Base-by-base conservation (phyloP, 1,140 invertebrate genomes). In the Drosophila arizonae region DNA sequence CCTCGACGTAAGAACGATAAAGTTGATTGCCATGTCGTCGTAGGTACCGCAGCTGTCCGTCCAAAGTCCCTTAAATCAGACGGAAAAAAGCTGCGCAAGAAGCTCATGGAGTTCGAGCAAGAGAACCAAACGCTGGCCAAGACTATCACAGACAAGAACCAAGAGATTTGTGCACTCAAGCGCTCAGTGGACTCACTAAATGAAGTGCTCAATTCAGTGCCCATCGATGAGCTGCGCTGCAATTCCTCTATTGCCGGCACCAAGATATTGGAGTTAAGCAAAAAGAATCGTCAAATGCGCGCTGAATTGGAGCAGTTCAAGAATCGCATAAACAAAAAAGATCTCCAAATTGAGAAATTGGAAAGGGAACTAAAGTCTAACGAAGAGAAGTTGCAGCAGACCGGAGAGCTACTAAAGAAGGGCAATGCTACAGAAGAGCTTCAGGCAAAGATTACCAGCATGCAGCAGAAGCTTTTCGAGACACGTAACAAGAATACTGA, bases 391-490 rank as follows among this genome's bases (percentile, higher is more conserved):
- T 1, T 66, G 5, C 57, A 66, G 0, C 36, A 72, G 0, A 66
- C 67, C 15, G 55, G 55, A 26, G 84, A 90, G 6, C 0, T 63
- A 0, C 21, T 70, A 1, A 88, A 76, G 39, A 82, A 84, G 33
- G 57, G 67, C 26, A 72, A 24, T 24, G 36, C 61, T 13, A 41
- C 55, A 6, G 95, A 95, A 89, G 93, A 93, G 43, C 76, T 95
- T 0, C 94, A 93, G 46, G 93, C 93, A 10, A 95, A 95, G 92
- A 76, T 96, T 0, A 91, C 92, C 36, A 79, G 80, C 41, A 91
- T 94, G 1, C 94, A 94, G 70, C 93, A 93, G 62, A 95, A 95
- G 85, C 90, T 96, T 1, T 94, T 93, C 50, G 95, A 96, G 64
- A 93, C 93, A 10, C 94, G 94, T 90, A 96, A 96, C 89, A 93